Conservation (phyloP, 1,140 invertebrate genomes). For the Bombus confusus region DNA sequence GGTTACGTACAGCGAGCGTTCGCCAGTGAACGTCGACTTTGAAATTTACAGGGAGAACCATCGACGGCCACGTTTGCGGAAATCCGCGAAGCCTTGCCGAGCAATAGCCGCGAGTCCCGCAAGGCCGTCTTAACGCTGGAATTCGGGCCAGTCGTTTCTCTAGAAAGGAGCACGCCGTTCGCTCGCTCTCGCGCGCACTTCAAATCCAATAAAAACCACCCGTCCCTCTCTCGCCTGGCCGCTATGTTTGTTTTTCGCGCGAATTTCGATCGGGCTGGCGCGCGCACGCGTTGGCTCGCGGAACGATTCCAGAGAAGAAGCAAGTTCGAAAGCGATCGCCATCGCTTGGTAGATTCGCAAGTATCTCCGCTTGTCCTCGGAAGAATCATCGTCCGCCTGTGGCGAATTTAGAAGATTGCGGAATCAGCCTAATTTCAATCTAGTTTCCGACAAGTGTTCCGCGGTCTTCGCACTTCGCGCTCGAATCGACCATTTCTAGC, state of each 20-base stretch:
- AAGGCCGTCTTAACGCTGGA: constrained; percentile 70
- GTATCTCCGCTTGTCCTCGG: not conserved
- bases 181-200: constrained; percentile 39
- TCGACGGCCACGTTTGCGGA: constrained; percentile 54
- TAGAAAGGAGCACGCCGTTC: constrained; percentile 72
- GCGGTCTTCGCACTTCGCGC: too few species aligned
- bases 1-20: too few species aligned
- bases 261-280: constrained; percentile 35
- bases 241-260: constrained; percentile 28
- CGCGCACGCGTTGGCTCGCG: too few species aligned
- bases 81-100: constrained; percentile 63
- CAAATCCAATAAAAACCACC: constrained; percentile 35
- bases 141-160: constrained; percentile 73
- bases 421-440: not conserved
- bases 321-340: constrained; percentile 13
- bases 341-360: too few species aligned
- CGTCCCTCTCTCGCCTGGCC: not conserved
- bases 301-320: not conserved
- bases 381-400: not conserved
- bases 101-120: constrained; percentile 64
- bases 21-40: not conserved
- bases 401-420: not conserved
- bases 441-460: not conserved
- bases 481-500: not conserved
- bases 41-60: constrained; percentile 23